Percentiles rank a stretch among this genome's conserved stretches.
Evolutionary conservation across 2,797 vertebrate genomes (phyloP).

Genomic region (Notolepis coatsorum): DNA sequence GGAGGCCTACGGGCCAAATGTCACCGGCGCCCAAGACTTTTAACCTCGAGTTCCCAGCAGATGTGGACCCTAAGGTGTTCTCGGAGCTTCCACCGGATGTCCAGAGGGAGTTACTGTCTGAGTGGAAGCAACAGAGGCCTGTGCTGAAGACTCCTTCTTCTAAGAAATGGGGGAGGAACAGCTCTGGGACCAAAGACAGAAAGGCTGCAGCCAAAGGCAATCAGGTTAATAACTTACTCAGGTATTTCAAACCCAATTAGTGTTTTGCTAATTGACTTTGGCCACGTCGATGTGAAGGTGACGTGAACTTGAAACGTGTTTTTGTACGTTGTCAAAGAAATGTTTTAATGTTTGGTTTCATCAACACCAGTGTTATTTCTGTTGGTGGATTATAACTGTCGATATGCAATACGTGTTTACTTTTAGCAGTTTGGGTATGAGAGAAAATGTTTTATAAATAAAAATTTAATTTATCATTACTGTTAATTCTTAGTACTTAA

Average conservation of each 20-base stretch:
- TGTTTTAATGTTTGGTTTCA: background rate
- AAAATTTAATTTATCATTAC: no score
- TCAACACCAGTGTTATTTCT: background rate
- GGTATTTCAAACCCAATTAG: conserved; percentile 82
- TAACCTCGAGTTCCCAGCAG: conserved; percentile 74
- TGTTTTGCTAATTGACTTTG: background rate
- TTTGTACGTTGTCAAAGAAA: background rate
- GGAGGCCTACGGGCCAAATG: background rate
- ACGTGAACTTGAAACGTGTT: background rate
- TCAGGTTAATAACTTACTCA: conserved; percentile 80
- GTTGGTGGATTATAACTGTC: background rate
- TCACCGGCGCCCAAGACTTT: conserved; percentile 9
- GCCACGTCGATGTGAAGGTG: background rate
- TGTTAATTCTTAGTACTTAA: no score
- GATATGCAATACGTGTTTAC: no score
- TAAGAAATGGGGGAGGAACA: conserved; percentile 56
- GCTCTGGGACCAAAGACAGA: conserved; percentile 55
- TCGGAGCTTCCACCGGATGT: conserved; percentile 82
- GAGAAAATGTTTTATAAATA: no score
- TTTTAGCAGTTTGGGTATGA: no score
- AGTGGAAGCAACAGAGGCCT: conserved; percentile 82
- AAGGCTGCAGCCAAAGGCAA: conserved; percentile 49
- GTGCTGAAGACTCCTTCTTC: conserved; percentile 58
- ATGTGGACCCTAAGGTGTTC: conserved; percentile 87
- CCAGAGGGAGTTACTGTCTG: conserved; percentile 84